Evolutionary conservation across 2,113 vertebrate species (phyloP).

Genomic region (Aphelocoma coerulescens): DNA sequence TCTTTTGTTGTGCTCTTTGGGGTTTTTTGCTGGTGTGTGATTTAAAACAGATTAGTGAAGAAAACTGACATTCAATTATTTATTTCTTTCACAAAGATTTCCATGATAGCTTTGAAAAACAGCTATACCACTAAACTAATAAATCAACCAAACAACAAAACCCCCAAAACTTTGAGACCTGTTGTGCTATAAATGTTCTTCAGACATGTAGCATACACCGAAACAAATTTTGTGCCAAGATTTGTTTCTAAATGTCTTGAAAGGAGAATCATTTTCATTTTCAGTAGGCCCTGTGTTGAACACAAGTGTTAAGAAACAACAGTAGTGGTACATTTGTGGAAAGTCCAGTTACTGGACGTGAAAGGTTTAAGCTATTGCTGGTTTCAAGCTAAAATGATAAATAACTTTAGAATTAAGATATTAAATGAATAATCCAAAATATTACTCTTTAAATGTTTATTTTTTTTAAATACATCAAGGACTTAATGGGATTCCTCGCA

Average conservation of each 20-base stretch:
- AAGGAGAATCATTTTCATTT: background rate
- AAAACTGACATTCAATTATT: background rate
- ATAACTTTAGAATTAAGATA: background rate
- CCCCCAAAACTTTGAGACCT: background rate
- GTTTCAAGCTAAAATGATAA: background rate
- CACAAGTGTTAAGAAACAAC: background rate
- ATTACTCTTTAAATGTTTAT: background rate
- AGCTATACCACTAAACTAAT: background rate
- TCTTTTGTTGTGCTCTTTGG: background rate
- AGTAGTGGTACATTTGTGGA: background rate
- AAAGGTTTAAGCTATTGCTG: background rate
- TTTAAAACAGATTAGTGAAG: background rate
- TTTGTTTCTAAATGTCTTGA: background rate
- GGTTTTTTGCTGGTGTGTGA: background rate
- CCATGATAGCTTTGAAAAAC: background rate
- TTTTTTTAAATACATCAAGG: background rate
- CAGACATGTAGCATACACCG: background rate
- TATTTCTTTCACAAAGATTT: background rate
- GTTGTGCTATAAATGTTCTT: background rate
- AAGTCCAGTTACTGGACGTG: background rate
- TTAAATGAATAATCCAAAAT: background rate
- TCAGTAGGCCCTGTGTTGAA: background rate
- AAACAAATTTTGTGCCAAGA: background rate
- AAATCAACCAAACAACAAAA: background rate
- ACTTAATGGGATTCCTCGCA: background rate